Base-by-base conservation (phyloP, 2,797 vertebrate species). In the Phalloptychus januarius region DNA sequence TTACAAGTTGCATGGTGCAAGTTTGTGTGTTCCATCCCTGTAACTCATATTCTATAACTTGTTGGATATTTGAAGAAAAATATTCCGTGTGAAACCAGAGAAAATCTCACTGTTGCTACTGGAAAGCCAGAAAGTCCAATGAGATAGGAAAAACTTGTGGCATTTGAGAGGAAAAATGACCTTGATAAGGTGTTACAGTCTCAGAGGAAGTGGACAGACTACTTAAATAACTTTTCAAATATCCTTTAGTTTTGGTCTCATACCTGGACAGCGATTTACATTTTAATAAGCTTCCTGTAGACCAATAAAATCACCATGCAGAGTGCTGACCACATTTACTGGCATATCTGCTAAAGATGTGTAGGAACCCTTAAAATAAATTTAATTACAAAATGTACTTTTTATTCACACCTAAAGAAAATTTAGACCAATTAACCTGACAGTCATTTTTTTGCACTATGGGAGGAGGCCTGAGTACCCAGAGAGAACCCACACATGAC, bases 161-260 rank as follows among this genome's bases (percentile, higher is more conserved):
- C 38, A 42, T 69, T 42, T 69, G 13, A 25, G 25, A 69, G 40
- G 13, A 25, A 65, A 65, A 69, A 38, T 44, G n/a, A 70, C 67
- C 13, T 28, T 70, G 40, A 28, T 28, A 70, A 70, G 2, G 28
- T 70, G 12, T 70, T 70, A 28, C 12, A 44, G 12, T 70, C 13
- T 70, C n/a, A 44, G 40, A 69, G 11, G 38, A n/a, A 70, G n/a
- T 45, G 42, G 67, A 28, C 25, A 70, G 25, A 45, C 16, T 28
- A 28, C 40, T 70, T 16, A 7, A 25, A 69, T 33, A 76, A 44
- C 46, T 82, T 72, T 58, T 61, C 83, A 56, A 73, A 52, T 38
- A 28, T 79, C 71, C 28, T 36, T 61, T 31, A 18, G 36, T 70
- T 70, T 70, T 13, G 5, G 11, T 36, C 31, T 33, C 23, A 40